These are phyloP conservation scores for Hydrozoanthus gracilis DNA, from an alignment of 92 coral and sea anemone species.

Conservation along the genomic window DNA sequence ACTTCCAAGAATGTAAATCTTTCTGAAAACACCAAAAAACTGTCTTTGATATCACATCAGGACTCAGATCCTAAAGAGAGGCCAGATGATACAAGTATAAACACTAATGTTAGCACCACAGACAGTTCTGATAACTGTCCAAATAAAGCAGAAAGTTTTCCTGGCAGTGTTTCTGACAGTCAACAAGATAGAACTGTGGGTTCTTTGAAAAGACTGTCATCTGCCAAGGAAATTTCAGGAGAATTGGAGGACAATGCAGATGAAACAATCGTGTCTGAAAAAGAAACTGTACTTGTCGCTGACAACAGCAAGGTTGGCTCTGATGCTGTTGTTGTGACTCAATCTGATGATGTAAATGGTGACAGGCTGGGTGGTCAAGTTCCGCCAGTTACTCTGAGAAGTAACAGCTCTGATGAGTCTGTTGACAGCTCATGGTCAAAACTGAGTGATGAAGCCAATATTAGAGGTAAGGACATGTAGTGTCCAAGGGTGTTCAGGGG, in stretches of 20 bases:
- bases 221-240: background rate
- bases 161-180: background rate
- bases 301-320: background rate
- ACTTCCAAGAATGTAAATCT: background rate
- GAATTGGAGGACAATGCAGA: background rate
- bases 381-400: slow-evolving; percentile 30
- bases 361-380: slow-evolving; percentile 32
- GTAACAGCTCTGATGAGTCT: slow-evolving; percentile 73
- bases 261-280: background rate
- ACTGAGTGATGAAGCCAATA: slow-evolving; percentile 71
- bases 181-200: background rate
- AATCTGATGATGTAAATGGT: background rate
- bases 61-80: background rate
- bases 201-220: background rate
- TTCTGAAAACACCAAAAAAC: background rate
- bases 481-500: background rate
- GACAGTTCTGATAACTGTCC: background rate
- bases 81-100: background rate
- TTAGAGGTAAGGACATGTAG: slow-evolving; percentile 34
- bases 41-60: background rate
- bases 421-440: slow-evolving; percentile 91
- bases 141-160: background rate
- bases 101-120: background rate
- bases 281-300: background rate
- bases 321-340: background rate